These are phyloP conservation scores for Tretioscincus oriximinensis DNA, from an alignment of 2,113 vertebrate genomes.

Conservation along the genomic window DNA sequence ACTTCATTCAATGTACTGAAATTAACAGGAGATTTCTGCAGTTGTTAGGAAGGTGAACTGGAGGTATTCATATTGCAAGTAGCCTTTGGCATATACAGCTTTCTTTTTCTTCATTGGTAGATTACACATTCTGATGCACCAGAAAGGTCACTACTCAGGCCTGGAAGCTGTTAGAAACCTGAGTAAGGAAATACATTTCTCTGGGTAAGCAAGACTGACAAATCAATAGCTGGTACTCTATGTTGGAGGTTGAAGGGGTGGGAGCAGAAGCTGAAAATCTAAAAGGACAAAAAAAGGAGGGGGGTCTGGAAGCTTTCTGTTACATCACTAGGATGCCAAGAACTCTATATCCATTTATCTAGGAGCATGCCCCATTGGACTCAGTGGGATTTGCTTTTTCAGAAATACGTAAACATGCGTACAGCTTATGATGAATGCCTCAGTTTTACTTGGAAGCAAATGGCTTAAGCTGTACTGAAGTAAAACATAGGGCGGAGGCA, in stretches of 20 bases:
- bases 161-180: constrained; percentile 49
- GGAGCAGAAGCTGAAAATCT: constrained; percentile 1
- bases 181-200: constrained; percentile 55
- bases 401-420: not conserved
- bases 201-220: constrained; percentile 40
- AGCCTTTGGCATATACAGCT: not conserved
- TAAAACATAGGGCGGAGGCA: not conserved
- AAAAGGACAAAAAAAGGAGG: not conserved
- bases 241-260: constrained; percentile 1
- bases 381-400: not conserved
- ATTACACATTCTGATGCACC: constrained; percentile 45
- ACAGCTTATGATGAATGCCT: not conserved
- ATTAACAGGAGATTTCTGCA: not conserved
- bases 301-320: constrained; percentile 29
- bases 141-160: constrained; percentile 48
- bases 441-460: constrained; percentile 5
- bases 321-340: not conserved
- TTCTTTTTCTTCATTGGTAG: not conserved
- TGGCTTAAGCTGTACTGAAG: not conserved
- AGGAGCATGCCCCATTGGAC: not conserved
- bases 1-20: not conserved
- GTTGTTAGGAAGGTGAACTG: not conserved
- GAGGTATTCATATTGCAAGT: constrained; percentile 3
- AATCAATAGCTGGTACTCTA: constrained; percentile 56
- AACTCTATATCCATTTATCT: not conserved